These are phyloP conservation scores for Cherax destructor DNA, from an alignment of 1,140 invertebrate genomes.

Conservation along the genomic window DNA sequence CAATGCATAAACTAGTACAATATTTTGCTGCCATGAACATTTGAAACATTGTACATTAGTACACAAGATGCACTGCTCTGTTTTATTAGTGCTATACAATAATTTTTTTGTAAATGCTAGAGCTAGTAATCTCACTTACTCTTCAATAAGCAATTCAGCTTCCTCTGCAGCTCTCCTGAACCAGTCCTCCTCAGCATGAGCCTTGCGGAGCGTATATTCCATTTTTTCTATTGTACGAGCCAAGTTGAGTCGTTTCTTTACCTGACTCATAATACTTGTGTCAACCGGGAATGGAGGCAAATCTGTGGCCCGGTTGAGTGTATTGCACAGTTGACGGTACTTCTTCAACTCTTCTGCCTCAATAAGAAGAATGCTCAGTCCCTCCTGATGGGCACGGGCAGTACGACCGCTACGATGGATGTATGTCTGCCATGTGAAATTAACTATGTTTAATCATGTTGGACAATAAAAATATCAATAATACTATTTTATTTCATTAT, in stretches of 20 bases:
- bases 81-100: not conserved
- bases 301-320: slow-evolving; percentile 88
- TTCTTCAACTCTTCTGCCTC: slow-evolving; percentile 88
- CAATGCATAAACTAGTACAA: no score
- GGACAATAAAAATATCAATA: no score
- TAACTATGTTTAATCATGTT: not conserved
- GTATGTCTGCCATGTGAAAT: slow-evolving; percentile 82
- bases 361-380: slow-evolving; percentile 93
- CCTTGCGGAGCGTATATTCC: slow-evolving; percentile 82
- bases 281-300: slow-evolving; percentile 89
- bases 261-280: slow-evolving; percentile 79
- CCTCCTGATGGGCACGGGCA: slow-evolving; percentile 90
- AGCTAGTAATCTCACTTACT: slow-evolving; percentile 76
- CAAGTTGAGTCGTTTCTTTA: slow-evolving; percentile 84
- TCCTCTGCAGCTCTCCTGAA: slow-evolving; percentile 87
- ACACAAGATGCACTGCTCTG: not conserved
- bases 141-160: slow-evolving; percentile 91
- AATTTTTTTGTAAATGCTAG: slow-evolving; percentile 76
- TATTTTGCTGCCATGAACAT: no score
- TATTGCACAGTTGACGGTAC: slow-evolving; percentile 89
- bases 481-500: no score
- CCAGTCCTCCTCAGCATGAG: slow-evolving; percentile 86
- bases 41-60: not conserved
- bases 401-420: slow-evolving; percentile 97
- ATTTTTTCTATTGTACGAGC: slow-evolving; percentile 87